These are phyloP conservation scores for Theretra japonica DNA, from an alignment of 2,888 invertebrate genomes.

Conservation along the genomic window DNA sequence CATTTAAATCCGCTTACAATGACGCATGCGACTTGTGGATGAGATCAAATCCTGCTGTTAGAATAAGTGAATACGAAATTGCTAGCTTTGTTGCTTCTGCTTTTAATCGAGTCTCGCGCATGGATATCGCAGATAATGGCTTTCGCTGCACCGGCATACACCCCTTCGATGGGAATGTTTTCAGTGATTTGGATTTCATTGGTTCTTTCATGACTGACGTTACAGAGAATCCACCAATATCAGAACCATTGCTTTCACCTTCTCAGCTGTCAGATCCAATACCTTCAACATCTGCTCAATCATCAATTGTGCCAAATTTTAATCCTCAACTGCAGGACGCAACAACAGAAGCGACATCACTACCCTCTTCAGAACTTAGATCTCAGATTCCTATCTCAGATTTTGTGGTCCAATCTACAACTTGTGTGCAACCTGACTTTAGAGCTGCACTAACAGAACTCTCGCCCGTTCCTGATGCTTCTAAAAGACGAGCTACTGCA, in stretches of 20 bases:
- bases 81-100: slow-evolving; percentile 34
- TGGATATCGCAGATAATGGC: too few species aligned
- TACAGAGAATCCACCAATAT: slow-evolving; percentile 4
- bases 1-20: slow-evolving; percentile 34
- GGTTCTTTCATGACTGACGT: slow-evolving; percentile 24
- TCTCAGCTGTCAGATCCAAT: slow-evolving; percentile 8
- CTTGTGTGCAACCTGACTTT: slow-evolving; percentile 18
- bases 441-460: slow-evolving; percentile 29
- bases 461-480: slow-evolving; percentile 36
- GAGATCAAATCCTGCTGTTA: slow-evolving; percentile 36
- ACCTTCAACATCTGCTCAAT: slow-evolving; percentile 14
- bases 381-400: background rate
- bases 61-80: slow-evolving; percentile 40
- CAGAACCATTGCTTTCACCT: slow-evolving; percentile 10
- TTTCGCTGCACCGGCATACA: too few species aligned
- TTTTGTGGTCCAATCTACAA: slow-evolving; percentile 25
- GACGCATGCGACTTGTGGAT: slow-evolving; percentile 37
- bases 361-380: slow-evolving; percentile 7
- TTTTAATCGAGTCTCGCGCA: too few species aligned
- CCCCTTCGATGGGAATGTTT: too few species aligned
- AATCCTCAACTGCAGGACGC: slow-evolving; percentile 7
- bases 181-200: slow-evolving; percentile 34
- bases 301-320: background rate
- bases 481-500: slow-evolving; percentile 35
- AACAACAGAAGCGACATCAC: slow-evolving; percentile 8